Conservation (phyloP, 2,113 vertebrate genomes). For the Thinocorus orbignyianus region DNA sequence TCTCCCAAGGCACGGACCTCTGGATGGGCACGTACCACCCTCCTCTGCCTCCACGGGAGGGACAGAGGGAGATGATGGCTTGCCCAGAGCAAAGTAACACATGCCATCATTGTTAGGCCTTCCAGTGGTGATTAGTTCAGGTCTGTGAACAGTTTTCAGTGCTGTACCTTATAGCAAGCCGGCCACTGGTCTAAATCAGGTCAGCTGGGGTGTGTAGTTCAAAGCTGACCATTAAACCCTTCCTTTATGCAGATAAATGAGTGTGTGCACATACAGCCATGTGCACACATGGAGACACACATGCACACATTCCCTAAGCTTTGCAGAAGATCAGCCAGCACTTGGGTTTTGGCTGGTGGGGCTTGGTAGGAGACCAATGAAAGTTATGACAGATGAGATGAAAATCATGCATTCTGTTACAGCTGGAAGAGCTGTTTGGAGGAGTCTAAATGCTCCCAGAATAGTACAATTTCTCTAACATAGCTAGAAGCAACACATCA, state of each 20-base stretch:
- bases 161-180: not conserved
- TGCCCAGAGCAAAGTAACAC: not conserved
- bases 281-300: too few relatives aligned
- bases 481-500: not conserved
- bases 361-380: not conserved
- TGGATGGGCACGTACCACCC: rapidly evolving
- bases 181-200: not conserved
- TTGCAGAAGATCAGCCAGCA: not conserved
- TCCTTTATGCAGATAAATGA: not conserved
- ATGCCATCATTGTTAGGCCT: too few relatives aligned
- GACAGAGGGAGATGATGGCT: not conserved
- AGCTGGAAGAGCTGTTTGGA: not conserved
- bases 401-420: not conserved
- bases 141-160: rapidly evolving
- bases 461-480: not conserved
- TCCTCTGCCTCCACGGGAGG: not conserved
- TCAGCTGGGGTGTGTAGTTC: not conserved
- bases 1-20: not conserved
- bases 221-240: not conserved
- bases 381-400: not conserved
- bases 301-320: not conserved
- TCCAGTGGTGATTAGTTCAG: rapidly evolving
- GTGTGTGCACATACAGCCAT: not conserved
- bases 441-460: not conserved
- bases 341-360: not conserved